Evolutionary conservation across 2,797 vertebrate species (phyloP), one percentile per base, ranked within the genome.

Genomic region (Hoplostethus mediterraneus): DNA sequence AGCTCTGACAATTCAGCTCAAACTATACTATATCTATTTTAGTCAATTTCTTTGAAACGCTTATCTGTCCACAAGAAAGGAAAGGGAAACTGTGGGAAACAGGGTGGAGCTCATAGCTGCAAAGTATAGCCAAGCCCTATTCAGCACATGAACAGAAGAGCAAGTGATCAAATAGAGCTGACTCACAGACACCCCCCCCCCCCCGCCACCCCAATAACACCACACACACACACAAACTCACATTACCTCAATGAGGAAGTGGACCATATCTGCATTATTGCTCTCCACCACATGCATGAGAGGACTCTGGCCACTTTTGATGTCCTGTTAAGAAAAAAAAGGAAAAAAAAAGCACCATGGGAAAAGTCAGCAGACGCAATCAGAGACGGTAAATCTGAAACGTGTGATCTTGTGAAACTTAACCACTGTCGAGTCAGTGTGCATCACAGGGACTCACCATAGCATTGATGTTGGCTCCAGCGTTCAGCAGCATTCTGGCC

Each of bases 201-300:
- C 61, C 69, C 74, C 21, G 25, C 47, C 21, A 21, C 21, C 21
- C 21, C 21, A 21, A 28, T 28, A 28, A 69, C 62, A 73, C 33
- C 33, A 36, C 33, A 36, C 33, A 36, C 33, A 36, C 33, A 60
- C 78, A 69, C 62, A 73, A 74, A 71, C 33, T 8, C 11, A 70
- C 38, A 66, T 85, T 91, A 97, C 97, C 95, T 97, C 95, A 65
- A 97, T 93, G 33, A 98, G 94, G 75, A 97, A 94, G 77, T 93
- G 90, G 68, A 97, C 95, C 95, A 97, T 95, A 64, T 95, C 94
- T 66, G 88, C 53, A 12, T 90, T 95, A 87, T 95, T 94, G 73
- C 91, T 96, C 77, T 97, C 97, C 73, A 98, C 97, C 0, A 96
- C 97, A 3, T 97, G 96, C 80, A 97, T 94, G 53, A 98, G 93